Base-by-base conservation (phyloP, 2,113 vertebrate species). In the Lethenteron camtschaticum region DNA sequence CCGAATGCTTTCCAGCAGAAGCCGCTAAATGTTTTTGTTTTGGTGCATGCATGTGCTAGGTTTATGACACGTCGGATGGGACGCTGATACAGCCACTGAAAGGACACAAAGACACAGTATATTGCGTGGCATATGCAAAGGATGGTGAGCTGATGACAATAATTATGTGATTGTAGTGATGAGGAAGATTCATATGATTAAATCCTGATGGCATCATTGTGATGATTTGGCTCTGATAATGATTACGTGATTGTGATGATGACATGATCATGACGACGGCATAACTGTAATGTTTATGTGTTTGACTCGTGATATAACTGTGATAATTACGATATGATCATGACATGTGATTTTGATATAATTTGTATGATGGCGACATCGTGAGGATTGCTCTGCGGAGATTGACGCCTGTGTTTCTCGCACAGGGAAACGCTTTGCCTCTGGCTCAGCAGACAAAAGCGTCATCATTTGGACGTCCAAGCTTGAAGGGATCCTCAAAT, bases 401-500 rank as follows among this genome's bases (percentile, higher is more conserved):
- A 41, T 41, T 41, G 41, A 41, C 41, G 41, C 41, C 41, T 41
- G 41, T 41, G 41, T 41, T 41, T 41, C 41, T 41, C 41, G 41
- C 41, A 41, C 41, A 99, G 94, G 94, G 73, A 96, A 99, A 72
- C 84, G 92, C 58, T 99, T 99, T 57, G 94, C 92, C 16, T 97
- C 92, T 13, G 92, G 94, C 68, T 95, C 90, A 16, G 90, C 94
- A 71, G 94, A 99, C 81, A 96, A 95, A 82, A 95, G 88, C 71
- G 86, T 99, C 73, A 96, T 99, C 70, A 97, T 99, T 72, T 99
- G 94, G 94, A 99, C 94, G 5, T 91, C 94, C 72, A 95, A 96
- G 78, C 75, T 99, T 69, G 92, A 99, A 82, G 94, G 94, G 75
- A 96, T 99, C 80, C 81, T 99, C 74, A 99, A 94, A 75, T 99